Evolutionary conservation across 2,888 invertebrate species (phyloP), one percentile per base, ranked within the genome.

Genomic region (Sturmia bella): DNA sequence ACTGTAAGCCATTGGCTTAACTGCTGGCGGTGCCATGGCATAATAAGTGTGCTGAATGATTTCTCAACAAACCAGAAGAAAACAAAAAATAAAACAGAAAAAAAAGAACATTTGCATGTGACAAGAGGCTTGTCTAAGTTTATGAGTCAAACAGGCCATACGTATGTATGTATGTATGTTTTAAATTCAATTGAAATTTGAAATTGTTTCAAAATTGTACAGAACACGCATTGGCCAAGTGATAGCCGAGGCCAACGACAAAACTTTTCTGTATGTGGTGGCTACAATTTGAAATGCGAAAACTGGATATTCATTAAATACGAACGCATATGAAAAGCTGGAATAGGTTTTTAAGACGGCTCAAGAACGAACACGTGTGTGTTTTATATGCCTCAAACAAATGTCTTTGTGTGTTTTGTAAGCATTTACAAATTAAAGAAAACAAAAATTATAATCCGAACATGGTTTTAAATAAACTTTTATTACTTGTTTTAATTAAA

Each of bases 101-200:
- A n/a, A 32, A 32, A 32, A 32, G 32, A 70, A 54, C 72, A 61
- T 81, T 76, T 72, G 68, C 72, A 81, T 81, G 72, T 68, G n/a
- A 32, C 72, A 57, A 72, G 68, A 76, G 80, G 76, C 72, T 81
- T 81, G 80, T 81, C 80, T 76, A 81, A 81, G 80, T 81, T 81
- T 81, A 81, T 80, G 80, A 76, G 70, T 76, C 80, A 80, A 80
- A 64, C 17, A 12, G 32, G 24, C 17, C 24, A 50, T 9, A 37
- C 1, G 1, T 19, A 11, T 19, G 11, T 9, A 37, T 0, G 1
- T 19, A 11, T 19, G 11, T 57, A 41, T 74, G 41, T 39, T 41
- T 72, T 32, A 27, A 48, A 61, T 72, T 32, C 4, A 63, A 63
- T 63, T 63, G 63, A 43, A 63, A 63, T 52, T 72, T 41, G 19